These are phyloP conservation scores for Monodelphis domestica DNA, from an alignment of 2,797 vertebrate species.

Conservation along the genomic window DNA sequence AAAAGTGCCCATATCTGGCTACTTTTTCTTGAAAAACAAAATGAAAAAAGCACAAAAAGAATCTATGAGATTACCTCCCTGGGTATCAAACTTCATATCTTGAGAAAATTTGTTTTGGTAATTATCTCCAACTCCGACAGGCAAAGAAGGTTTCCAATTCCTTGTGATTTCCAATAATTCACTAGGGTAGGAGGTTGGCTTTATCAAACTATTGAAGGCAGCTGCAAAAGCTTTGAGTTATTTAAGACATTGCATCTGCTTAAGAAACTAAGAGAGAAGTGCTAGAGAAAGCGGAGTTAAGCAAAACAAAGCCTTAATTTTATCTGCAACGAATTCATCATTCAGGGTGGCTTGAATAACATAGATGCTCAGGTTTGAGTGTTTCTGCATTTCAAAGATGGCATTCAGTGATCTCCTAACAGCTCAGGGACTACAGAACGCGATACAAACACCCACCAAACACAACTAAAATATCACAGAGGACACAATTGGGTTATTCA, in stretches of 20 bases:
- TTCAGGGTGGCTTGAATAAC: background rate
- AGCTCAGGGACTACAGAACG: background rate
- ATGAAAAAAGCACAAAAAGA: background rate
- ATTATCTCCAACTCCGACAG: slow-evolving; percentile 12
- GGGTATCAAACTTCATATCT: slow-evolving; percentile 34
- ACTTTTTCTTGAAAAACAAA: background rate
- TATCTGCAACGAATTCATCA: background rate
- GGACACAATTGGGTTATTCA: background rate
- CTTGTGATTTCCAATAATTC: background rate
- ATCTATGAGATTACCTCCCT: slow-evolving; percentile 15
- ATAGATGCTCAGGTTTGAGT: background rate
- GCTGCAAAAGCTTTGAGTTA: background rate
- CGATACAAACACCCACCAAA: background rate
- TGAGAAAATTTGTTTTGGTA: slow-evolving; percentile 6
- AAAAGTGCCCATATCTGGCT: background rate
- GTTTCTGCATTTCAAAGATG: slow-evolving; percentile 6
- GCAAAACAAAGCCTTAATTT: background rate
- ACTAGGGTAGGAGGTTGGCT: background rate
- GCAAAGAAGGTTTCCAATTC: background rate
- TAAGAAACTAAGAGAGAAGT: slow-evolving; percentile 49
- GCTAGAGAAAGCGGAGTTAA: slow-evolving; percentile 1
- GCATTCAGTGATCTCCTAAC: background rate
- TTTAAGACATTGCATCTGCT: slow-evolving; percentile 32
- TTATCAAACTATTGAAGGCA: background rate
- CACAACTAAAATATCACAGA: background rate